Evolutionary conservation across 2,113 vertebrate species (phyloP).

Genomic region (Megaceryle maxima): DNA sequence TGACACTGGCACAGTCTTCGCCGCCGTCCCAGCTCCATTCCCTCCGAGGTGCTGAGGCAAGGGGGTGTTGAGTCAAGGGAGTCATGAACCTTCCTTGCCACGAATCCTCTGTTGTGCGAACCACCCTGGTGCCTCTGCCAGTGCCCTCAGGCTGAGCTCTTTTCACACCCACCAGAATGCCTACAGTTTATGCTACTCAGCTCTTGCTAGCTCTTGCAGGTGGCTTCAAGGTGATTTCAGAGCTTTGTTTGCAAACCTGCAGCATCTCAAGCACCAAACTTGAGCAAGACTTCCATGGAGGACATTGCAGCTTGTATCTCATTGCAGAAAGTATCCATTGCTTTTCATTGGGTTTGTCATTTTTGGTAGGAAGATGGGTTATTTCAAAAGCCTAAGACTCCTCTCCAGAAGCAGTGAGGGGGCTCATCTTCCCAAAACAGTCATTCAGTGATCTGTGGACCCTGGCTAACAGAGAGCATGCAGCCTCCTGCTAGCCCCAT

Average conservation of each 20-base stretch:
- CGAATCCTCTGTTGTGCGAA: rapidly evolving
- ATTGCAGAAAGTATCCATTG: neutral
- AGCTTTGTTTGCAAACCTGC: neutral
- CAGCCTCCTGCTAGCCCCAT: neutral
- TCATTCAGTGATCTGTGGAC: neutral
- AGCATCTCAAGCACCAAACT: neutral
- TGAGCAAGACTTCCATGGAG: neutral
- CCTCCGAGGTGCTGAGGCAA: neutral
- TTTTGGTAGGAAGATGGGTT: neutral
- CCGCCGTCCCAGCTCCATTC: neutral
- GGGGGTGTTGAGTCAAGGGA: neutral
- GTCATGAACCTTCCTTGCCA: neutral
- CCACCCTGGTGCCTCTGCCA: neutral
- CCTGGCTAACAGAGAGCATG: neutral
- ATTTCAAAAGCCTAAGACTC: neutral
- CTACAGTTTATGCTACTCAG: neutral
- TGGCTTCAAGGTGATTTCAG: neutral
- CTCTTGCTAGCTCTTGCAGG: neutral
- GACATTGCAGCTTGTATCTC: neutral
- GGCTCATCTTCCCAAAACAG: neutral
- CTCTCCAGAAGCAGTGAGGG: neutral
- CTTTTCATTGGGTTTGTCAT: neutral
- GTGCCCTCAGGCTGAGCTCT: neutral
- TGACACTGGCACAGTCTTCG: neutral
- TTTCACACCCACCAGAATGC: neutral